Evolutionary conservation across 2,888 invertebrate genomes (phyloP), one percentile per base, ranked within the genome.

Genomic region (Cataglyphis altisquamis): DNA sequence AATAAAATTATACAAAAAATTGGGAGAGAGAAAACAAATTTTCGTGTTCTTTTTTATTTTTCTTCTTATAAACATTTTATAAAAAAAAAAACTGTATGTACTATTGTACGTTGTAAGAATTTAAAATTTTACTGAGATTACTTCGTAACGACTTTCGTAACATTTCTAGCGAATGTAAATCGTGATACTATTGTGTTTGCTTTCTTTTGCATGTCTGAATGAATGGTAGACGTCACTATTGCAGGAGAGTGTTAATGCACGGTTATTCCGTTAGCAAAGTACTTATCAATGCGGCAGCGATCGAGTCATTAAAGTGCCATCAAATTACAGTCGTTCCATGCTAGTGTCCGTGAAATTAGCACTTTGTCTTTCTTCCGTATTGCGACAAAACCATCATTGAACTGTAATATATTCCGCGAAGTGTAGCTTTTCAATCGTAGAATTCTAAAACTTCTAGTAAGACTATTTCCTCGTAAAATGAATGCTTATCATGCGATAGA

Each of bases 341-440:
- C 67, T 77, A 77, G 67, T 29, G 10, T 77, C 57, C 67, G 77
- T 67, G 67, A 77, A 77, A 77, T 67, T 66, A 67, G 55, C n/a
- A 77, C n/a, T 55, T 75, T 67, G 77, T 77, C 67, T 41, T n/a
- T 57, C 77, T 77, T 77, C 77, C 77, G 77, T 41, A n/a, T 12
- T 41, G 29, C 57, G 67, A 77, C 41, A 55, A 66, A 55, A 55
- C 12, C 64, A 29, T 77, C 39, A 29, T 25, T 55, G 66, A n/a
- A 66, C 66, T 55, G 12, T 39, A 29, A 74, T 29, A 74, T 60
- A 3, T 32, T 5, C 25, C 21, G 39, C 39, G 6, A 75, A 25
- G n/a, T 55, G n/a, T 25, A 55, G 21, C 12, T 12, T 66, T 21
- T 36, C 39, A 18, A 62, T 63, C 39, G n/a, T 55, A 66, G 12